These are phyloP conservation scores for Eciton burchellii DNA, from an alignment of 1,140 invertebrate species.

Conservation along the genomic window DNA sequence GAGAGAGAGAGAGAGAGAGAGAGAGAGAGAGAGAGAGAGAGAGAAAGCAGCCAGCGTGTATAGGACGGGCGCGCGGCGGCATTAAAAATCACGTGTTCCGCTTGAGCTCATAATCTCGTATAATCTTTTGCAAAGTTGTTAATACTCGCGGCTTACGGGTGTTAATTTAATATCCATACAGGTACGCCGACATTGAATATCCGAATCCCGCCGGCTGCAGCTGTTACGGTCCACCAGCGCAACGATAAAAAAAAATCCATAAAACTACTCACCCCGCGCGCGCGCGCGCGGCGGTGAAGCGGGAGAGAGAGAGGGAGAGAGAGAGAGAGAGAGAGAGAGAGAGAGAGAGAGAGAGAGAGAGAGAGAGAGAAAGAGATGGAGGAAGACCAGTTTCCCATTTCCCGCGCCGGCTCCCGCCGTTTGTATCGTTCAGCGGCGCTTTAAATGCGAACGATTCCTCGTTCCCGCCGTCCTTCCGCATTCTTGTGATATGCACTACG, in stretches of 20 bases:
- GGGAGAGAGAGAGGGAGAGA: background rate
- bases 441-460: conserved; percentile 72
- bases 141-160: conserved; percentile 86
- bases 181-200: conserved; percentile 86
- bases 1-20: conserved; percentile 55
- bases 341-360: background rate
- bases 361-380: conserved; percentile 39
- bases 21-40: too few species aligned
- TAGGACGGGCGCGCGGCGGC: conserved; percentile 67
- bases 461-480: conserved; percentile 43
- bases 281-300: conserved; percentile 24
- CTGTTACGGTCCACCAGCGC: conserved; percentile 76
- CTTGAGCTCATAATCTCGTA: conserved; percentile 86
- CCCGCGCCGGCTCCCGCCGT: conserved; percentile 67
- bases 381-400: conserved; percentile 57
- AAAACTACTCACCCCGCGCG: conserved; percentile 79
- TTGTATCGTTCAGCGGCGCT: conserved; percentile 69
- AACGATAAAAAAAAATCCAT: conserved; percentile 84
- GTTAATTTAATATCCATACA: conserved; percentile 87
- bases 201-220: conserved; percentile 84
- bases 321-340: background rate
- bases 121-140: conserved; percentile 87
- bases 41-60: too few species aligned
- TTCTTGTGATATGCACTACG: conserved; percentile 10
- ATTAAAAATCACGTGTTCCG: conserved; percentile 86